Base-by-base conservation (phyloP, 2,888 invertebrate genomes). In the Morpho deidamia region DNA sequence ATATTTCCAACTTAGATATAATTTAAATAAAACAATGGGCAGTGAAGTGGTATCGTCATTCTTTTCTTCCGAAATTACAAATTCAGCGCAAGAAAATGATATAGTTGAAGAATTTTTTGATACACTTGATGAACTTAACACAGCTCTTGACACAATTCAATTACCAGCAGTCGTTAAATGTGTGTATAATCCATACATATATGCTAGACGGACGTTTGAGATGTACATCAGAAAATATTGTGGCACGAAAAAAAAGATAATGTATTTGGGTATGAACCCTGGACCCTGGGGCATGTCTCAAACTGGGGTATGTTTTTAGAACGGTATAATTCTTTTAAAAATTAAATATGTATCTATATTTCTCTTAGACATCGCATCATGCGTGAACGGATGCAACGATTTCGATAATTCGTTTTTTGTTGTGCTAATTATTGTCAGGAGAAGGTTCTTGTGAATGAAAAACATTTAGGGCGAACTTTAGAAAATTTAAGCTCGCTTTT, bases 221-320 rank as follows among this genome's bases (percentile, higher is more conserved):
- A 91, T 92, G 65, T 98, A 95, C 81, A 91, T 96, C 9, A 82
- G 89, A 61, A 94, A 93, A 72, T 96, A 92, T 77, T 94, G 95
- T 66, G 91, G 82, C 53, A 87, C 90, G 0, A 78, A 79, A 12
- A 97, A 96, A 78, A 90, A 91, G 61, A 87, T 98, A 41, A 82
- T 98, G 64, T 96, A 96, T 73, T 91, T 98, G 57, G 98, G 98
- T 7, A 97, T 98, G 96, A 98, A 98, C 84, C 97, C 98, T 10
- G 98, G 98, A n/a, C 97, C 97, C 0, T 97, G 95, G 94, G 98
- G 98, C 60, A 98, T 98, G 98, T 95, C 95, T 33, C 98, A 98
- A 81, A 98, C 96, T 65, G 97, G 97, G 67, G 96, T 96, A 90
- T 23, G 51, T 56, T 35, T 12, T 39, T 32, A 11, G 7, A 23